phyloP scores from a whole-genome alignment of 2,797 vertebrate species.

The Toxotes lorentzi region DNA sequence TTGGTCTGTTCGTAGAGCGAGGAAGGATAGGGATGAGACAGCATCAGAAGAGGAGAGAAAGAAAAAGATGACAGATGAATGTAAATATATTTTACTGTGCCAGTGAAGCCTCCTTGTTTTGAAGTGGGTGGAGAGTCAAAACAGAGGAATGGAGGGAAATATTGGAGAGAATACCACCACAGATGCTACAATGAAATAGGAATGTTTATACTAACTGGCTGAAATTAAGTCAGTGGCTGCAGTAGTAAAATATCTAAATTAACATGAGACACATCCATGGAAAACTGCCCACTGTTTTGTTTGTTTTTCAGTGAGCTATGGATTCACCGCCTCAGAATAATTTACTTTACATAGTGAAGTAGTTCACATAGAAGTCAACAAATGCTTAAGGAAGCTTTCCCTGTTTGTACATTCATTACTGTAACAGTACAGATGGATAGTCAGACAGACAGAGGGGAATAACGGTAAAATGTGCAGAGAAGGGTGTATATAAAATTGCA shows the following conservation, averaged over 20 bases:
- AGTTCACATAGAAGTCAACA: slow-evolving; percentile 49
- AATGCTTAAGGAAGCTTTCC: slow-evolving; percentile 57
- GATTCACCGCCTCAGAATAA: slow-evolving; percentile 42
- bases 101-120: slow-evolving; percentile 6
- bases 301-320: slow-evolving; percentile 41
- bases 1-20: not conserved
- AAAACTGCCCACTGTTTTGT: slow-evolving; percentile 36
- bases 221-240: slow-evolving; percentile 26
- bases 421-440: slow-evolving; percentile 52
- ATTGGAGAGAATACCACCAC: not conserved
- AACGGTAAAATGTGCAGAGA: slow-evolving; percentile 28
- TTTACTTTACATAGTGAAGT: slow-evolving; percentile 30
- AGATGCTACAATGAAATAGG: not conserved
- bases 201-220: not conserved
- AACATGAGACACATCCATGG: slow-evolving; percentile 33
- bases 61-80: not conserved
- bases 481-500: slow-evolving; percentile 48
- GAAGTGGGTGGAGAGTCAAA: not conserved
- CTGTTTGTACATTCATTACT: slow-evolving; percentile 62
- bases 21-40: slow-evolving; percentile 2
- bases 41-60: not conserved
- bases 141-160: not conserved
- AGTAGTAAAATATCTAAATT: slow-evolving; percentile 27
- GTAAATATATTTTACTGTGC: slow-evolving; percentile 20
- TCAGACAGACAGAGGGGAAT: slow-evolving; percentile 2